phyloP scores from a whole-genome alignment of 1,140 invertebrate species.

The Drosophila nebulosa region DNA sequence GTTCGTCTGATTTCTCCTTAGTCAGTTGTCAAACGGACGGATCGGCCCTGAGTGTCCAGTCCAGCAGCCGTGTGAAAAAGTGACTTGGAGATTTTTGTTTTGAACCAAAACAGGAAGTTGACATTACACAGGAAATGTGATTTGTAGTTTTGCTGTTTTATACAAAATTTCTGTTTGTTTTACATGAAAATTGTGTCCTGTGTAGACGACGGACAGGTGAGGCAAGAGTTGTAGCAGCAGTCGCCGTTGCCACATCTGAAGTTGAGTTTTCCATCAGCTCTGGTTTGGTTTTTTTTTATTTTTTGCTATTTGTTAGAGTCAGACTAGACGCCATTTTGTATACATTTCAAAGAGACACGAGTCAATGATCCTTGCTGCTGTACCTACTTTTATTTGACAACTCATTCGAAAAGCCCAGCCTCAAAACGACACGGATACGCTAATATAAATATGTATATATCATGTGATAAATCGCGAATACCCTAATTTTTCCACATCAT shows the following conservation, averaged over 20 bases:
- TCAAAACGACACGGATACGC: constrained; percentile 19
- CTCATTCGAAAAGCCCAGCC: constrained; percentile 39
- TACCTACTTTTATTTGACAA: constrained; percentile 39
- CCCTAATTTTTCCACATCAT: no score
- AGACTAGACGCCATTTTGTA: constrained; percentile 60
- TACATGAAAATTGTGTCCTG: constrained; percentile 32
- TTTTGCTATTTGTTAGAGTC: constrained; percentile 25
- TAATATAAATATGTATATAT: no score
- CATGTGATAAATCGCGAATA: no score
- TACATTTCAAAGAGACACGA: constrained; percentile 38
- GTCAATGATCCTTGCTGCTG: constrained; percentile 37
- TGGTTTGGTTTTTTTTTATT: constrained; percentile 24
- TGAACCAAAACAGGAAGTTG: constrained; percentile 63
- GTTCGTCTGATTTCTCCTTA: constrained; percentile 47
- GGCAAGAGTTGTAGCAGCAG: constrained; percentile 13
- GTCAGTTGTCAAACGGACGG: constrained; percentile 37
- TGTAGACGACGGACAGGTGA: constrained; percentile 45
- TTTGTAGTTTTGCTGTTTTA: constrained; percentile 67
- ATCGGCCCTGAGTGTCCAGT: not conserved
- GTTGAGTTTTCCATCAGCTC: constrained; percentile 42
- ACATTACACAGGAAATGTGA: constrained; percentile 72
- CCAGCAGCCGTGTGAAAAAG: constrained; percentile 53
- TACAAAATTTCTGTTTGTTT: constrained; percentile 63
- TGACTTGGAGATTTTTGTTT: constrained; percentile 61
- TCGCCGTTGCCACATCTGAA: not conserved